Conservation (phyloP, 2,113 vertebrate genomes). For the Thamnophis sirtalis region DNA sequence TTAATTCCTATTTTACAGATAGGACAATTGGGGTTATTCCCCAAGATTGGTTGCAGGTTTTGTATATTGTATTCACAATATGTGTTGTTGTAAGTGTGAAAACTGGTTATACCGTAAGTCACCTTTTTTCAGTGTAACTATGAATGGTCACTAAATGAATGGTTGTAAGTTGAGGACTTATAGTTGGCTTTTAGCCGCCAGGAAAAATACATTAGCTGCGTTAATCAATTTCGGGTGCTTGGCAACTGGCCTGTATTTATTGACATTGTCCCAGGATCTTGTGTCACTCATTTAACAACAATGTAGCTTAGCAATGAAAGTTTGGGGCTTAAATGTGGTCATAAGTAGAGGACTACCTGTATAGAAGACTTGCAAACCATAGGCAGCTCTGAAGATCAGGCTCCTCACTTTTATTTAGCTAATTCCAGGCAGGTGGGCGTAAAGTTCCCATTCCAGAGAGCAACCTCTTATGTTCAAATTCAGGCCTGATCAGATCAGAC, state of each 20-base stretch:
- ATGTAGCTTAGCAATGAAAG: no score
- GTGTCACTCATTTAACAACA: no score
- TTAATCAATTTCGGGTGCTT: no score
- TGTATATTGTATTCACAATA: no score
- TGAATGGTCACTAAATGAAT: neutral
- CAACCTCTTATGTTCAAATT: neutral
- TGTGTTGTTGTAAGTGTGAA: neutral
- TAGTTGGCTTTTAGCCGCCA: neutral
- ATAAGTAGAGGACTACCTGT: no score
- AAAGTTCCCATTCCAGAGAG: neutral
- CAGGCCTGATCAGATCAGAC: neutral
- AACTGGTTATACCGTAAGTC: neutral
- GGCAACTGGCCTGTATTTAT: neutral
- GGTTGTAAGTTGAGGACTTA: neutral
- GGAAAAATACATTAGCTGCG: neutral
- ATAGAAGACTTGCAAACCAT: neutral
- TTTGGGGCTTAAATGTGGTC: no score
- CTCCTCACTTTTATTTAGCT: neutral
- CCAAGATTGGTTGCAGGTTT: neutral
- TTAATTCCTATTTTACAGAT: neutral
- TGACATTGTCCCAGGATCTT: neutral
- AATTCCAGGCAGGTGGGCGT: neutral
- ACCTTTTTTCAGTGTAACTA: neutral
- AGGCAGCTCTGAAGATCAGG: neutral
- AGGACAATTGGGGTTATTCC: neutral